phyloP scores from a whole-genome alignment of 2,888 invertebrate genomes.

The Panzeria rudis region DNA sequence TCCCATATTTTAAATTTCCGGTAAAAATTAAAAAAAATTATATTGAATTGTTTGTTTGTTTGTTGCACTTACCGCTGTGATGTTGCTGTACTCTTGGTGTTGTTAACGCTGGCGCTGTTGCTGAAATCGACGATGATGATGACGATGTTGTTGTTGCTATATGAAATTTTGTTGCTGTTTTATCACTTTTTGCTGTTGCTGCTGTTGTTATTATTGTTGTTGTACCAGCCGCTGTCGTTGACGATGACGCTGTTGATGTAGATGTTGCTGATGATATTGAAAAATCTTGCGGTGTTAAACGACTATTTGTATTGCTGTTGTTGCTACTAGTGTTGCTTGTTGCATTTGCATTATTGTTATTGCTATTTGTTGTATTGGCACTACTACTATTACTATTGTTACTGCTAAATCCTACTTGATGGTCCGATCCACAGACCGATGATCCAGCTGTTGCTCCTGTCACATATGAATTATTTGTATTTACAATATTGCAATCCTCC shows the following conservation, averaged over 20 bases:
- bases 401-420: constrained; percentile 79
- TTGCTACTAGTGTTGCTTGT: constrained; percentile 49
- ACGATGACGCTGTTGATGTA: constrained; percentile 17
- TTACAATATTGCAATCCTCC: constrained; percentile 78
- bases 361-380: constrained; percentile 74
- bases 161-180: constrained; percentile 73
- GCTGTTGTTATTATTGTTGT: constrained; percentile 72
- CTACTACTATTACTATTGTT: constrained; percentile 75
- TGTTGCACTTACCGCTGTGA: constrained; percentile 79
- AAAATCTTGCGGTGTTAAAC: constrained; percentile 74
- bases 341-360: constrained; percentile 71
- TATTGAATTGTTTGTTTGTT: too few relatives aligned
- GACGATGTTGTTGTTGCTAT: constrained; percentile 74
- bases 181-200: constrained; percentile 79
- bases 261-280: constrained; percentile 70
- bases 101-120: constrained; percentile 74
- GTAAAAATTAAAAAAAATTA: constrained; percentile 32
- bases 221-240: constrained; percentile 68
- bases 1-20: constrained; percentile 70
- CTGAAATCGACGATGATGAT: constrained; percentile 76
- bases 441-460: constrained; percentile 77
- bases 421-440: constrained; percentile 82
- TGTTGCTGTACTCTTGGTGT: constrained; percentile 79
- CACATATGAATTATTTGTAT: constrained; percentile 78
- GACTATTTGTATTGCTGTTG: constrained; percentile 51